Base-by-base conservation (phyloP, 2,888 invertebrate species). In the Actias luna region DNA sequence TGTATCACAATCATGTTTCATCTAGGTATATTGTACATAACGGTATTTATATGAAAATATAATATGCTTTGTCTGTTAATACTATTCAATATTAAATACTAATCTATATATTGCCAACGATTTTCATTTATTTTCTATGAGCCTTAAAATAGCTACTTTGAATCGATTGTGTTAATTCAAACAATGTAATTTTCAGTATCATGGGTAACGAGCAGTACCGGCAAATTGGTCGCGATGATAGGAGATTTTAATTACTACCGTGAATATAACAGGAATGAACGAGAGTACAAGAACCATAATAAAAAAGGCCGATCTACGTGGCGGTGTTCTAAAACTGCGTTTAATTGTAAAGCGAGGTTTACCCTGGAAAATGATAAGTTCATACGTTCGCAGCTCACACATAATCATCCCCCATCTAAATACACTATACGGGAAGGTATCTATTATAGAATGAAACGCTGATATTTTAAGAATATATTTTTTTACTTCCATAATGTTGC, bases 321-420 rank as follows among this genome's bases (percentile, higher is more conserved):
- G 75, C 58, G 69, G 4, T 76, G 75, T 57, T 70, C 71, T 0
- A 66, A 63, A 3, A 69, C 69, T 0, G 58, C 58, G 1, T 5
- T 39, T 7, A 57, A 36, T 14, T 73, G 72, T 46, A 67, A 39
- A 16, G 69, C 70, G 1, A 58, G 67, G 18, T 69, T 70, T 55
- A 65, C 62, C 7, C 42, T 57, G 3, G 10, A 33, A 5, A 39
- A 63, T 1, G 58, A 50, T 2, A 83, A 83, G 29, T 81, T 92
- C 4, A 84, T 85, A 58, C 85, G 86, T 2, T 82, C 85, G 14
- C 85, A 87, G 64, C 82, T 88, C 60, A 79, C 84, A 63, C 92
- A 92, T 65, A 88, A 84, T 64, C 93, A 92, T 65, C 80, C 86
- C 10, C 66, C 73, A 0, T 69, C 68, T 0, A 67, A 64, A 0